Conservation (phyloP, 2,888 invertebrate species). For the Philonicus albiceps region DNA sequence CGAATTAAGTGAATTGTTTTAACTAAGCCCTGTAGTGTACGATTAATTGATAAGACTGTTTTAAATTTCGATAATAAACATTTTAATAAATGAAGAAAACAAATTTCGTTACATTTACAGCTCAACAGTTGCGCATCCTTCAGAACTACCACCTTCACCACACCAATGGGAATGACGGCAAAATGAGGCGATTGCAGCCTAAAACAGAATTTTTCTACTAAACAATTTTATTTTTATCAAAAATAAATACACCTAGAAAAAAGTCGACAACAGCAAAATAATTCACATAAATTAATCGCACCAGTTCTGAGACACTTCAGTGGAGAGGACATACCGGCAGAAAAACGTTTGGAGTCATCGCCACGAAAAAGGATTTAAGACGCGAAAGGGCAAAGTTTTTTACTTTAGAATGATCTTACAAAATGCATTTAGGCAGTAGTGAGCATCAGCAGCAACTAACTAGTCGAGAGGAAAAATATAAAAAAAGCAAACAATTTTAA, state of each 20-base stretch:
- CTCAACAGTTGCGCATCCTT: slow-evolving; percentile 96
- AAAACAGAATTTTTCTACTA: slow-evolving; percentile 56
- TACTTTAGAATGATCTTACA: not conserved
- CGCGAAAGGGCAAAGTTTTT: not conserved
- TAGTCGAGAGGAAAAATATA: slow-evolving; percentile 34
- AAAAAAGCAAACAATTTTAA: not conserved
- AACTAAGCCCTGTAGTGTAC: not conserved
- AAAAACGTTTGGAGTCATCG: not conserved
- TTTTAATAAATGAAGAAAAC: not conserved
- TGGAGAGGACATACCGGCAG: not conserved
- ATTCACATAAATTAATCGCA: not conserved
- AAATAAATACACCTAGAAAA: slow-evolving; percentile 27
- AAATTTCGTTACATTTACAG: slow-evolving; percentile 68
- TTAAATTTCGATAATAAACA: not conserved
- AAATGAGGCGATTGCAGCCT: slow-evolving; percentile 65
- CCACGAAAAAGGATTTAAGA: not conserved
- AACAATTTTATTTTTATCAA: slow-evolving; percentile 51
- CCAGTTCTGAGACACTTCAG: not conserved
- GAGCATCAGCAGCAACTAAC: slow-evolving; percentile 26
- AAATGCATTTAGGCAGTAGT: not conserved
- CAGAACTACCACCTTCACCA: slow-evolving; percentile 97
- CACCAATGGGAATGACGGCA: slow-evolving; percentile 96
- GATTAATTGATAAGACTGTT: not conserved
- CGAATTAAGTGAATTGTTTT: not conserved
- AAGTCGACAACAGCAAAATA: slow-evolving; percentile 5